These are phyloP conservation scores for Cotesia vestalis DNA, from an alignment of 1,140 invertebrate genomes.

Conservation along the genomic window DNA sequence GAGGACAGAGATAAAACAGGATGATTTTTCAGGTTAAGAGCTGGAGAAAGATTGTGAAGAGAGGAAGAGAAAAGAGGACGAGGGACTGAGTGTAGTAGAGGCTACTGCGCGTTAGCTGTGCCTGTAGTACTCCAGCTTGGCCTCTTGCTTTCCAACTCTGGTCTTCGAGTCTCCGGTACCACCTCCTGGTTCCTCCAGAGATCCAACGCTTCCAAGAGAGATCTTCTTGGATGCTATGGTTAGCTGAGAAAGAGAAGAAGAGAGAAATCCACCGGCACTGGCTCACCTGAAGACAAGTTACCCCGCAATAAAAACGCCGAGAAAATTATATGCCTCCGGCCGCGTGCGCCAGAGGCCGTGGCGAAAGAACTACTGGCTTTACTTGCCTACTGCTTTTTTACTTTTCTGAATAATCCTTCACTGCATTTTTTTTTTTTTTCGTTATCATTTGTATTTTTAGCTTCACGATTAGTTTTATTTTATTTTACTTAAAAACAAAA, in stretches of 20 bases:
- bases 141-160: constrained; percentile 14
- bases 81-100: constrained; percentile 48
- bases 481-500: too few relatives aligned
- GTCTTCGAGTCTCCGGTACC: constrained; percentile 15
- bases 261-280: constrained; percentile 56
- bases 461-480: too few relatives aligned
- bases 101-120: constrained; percentile 64
- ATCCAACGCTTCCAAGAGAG: background rate
- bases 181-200: constrained; percentile 9
- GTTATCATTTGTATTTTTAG: too few relatives aligned
- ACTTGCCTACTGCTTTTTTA: constrained; percentile 43
- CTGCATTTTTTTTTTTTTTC: too few relatives aligned
- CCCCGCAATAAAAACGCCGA: constrained; percentile 66
- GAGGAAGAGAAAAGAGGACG: constrained; percentile 27
- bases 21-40: constrained; percentile 20
- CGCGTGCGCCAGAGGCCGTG: constrained; percentile 53
- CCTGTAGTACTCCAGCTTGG: constrained; percentile 55
- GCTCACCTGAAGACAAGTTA: constrained; percentile 67
- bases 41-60: constrained; percentile 16
- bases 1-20: too few relatives aligned
- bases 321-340: constrained; percentile 66
- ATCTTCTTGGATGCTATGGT: background rate
- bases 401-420: background rate
- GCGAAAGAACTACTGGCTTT: constrained; percentile 53
- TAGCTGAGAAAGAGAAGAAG: constrained; percentile 3